phyloP scores from a whole-genome alignment of 2,797 vertebrate species.

The Sebastes ruberrimus region DNA sequence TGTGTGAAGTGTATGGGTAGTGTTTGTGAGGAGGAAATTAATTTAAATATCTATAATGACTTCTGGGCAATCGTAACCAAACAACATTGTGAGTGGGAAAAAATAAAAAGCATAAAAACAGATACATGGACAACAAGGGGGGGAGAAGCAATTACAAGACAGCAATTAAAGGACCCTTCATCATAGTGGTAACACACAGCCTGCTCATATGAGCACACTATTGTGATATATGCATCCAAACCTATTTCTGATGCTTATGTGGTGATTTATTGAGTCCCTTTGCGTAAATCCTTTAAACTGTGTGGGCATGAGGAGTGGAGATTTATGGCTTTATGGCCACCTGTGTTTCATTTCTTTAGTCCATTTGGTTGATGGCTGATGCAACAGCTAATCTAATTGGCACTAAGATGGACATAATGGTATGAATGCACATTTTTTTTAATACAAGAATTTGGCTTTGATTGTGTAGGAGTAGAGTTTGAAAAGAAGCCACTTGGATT shows the following conservation, averaged over 20 bases:
- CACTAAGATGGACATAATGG: background rate
- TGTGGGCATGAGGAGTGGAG: background rate
- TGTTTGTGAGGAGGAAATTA: no score
- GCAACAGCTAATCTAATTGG: conserved; percentile 35
- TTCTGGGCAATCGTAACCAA: no score
- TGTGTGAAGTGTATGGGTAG: no score
- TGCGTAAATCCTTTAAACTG: background rate
- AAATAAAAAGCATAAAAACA: no score
- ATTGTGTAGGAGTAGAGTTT: conserved; percentile 9
- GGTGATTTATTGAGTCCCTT: background rate
- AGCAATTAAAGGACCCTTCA: background rate
- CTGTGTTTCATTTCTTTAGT: conserved; percentile 9
- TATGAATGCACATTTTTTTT: conserved; percentile 5
- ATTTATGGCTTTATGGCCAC: background rate
- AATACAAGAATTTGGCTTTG: background rate
- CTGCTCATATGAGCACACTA: conserved; percentile 11
- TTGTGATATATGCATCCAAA: conserved; percentile 6
- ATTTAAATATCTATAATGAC: no score
- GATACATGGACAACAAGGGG: no score
- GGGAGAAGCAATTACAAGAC: no score
- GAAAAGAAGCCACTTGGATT: conserved; percentile 24
- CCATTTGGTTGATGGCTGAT: conserved; percentile 24
- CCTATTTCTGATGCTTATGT: conserved; percentile 5
- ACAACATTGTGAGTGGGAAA: no score
- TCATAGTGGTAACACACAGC: background rate